Evolutionary conservation across 2,888 invertebrate species (phyloP), one percentile per base, ranked within the genome.

Genomic region (Metalampra italica): DNA sequence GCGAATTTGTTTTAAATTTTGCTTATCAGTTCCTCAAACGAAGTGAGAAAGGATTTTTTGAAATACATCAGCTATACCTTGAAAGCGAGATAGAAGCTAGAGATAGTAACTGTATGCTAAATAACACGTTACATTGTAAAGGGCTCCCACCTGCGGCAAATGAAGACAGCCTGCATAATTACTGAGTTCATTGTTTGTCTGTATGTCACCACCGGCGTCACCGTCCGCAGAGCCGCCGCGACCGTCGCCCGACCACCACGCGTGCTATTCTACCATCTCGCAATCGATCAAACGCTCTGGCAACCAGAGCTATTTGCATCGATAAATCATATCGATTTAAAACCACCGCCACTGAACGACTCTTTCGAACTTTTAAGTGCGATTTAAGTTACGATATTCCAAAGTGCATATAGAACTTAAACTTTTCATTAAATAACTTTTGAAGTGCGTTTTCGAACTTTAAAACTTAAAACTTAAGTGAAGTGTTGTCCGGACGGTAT

Each of bases 201-300:
- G 36, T n/a, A n/a, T 50, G 47, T 52, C 51, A 49, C 49, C 41
- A 50, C n/a, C 36, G 22, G 22, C 22, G 22, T 22, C 36, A 36
- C 36, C 36, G 36, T 36, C 36, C 63, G 59, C 85, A 88, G 75
- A 86, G 71, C 74, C 63, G 64, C 64, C 71, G 75, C 81, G 79
- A 64, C 76, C 76, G 76, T 60, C 78, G 78, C 49, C 59, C 71
- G 66, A 60, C 57, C 51, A 71, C 59, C 78, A 85, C 88, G 87
- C 78, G 37, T 37, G 2, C 37, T 12, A n/a, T 34, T 34, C 9
- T 7, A 22, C 22, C 22, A 22, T 22, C 34, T 34, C 37, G 51
- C 57, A 48, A 62, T 64, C 71, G 65, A 72, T 71, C 69, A 63
- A 57, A 30, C 44, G 64, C 73, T 71, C 72, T 65, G 54, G 14